Percentiles rank a stretch among this genome's conserved stretches.
Evolutionary conservation across 2,888 invertebrate species (phyloP).

Genomic region (Phytoseiulus persimilis): DNA sequence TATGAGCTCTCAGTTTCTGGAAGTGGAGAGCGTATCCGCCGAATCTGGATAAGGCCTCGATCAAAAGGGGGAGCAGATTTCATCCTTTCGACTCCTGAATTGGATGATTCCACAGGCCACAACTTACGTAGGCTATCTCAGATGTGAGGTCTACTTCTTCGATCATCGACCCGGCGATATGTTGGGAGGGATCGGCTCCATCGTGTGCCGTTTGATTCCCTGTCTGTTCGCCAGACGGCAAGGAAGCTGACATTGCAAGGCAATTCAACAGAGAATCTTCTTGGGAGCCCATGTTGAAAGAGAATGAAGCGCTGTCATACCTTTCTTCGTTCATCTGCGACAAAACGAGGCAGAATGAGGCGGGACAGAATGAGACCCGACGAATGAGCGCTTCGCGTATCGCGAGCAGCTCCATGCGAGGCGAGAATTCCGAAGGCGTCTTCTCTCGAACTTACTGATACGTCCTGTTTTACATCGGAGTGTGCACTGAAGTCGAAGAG

Average conservation of each 20-base stretch:
- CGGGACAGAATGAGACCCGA: too few species aligned
- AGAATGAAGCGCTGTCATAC: neutral
- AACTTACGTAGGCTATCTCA: conserved; percentile 14
- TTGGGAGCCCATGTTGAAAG: neutral
- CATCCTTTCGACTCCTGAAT: too few species aligned
- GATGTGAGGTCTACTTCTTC: conserved; percentile 18
- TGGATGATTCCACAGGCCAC: too few species aligned
- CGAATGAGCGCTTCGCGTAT: too few species aligned
- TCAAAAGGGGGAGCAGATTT: too few species aligned
- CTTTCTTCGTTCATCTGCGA: neutral
- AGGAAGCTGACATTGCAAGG: neutral
- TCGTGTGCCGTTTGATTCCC: neutral
- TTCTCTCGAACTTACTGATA: neutral
- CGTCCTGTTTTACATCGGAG: neutral
- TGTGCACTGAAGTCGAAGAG: neutral
- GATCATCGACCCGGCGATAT: neutral
- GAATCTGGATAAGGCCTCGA: neutral
- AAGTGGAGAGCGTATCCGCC: neutral
- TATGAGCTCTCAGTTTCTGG: conserved; percentile 9
- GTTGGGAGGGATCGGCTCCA: neutral
- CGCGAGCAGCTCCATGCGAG: too few species aligned
- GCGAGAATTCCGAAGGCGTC: too few species aligned
- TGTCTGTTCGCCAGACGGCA: neutral
- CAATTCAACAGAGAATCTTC: neutral
- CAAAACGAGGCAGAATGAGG: neutral